Evolutionary conservation across 2,113 vertebrate genomes (phyloP).

Genomic region (Loxodonta africana): DNA sequence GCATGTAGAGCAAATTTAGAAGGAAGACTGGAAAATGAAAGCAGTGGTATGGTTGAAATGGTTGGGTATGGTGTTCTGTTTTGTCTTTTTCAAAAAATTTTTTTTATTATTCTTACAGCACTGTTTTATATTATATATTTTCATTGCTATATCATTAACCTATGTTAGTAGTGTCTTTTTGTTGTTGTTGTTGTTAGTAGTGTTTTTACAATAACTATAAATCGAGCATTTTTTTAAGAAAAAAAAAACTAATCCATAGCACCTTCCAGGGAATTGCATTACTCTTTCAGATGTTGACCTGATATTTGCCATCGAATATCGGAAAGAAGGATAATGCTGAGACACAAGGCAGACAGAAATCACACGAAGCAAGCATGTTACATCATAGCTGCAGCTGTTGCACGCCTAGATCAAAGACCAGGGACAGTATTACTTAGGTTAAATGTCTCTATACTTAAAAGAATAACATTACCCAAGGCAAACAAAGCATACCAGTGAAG

Average conservation of each 20-base stretch:
- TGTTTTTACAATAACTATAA: constrained; percentile 4
- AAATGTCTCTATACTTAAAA: constrained; percentile 37
- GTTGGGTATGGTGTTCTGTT: not conserved
- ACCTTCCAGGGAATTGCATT: not conserved
- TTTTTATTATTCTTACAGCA: not conserved
- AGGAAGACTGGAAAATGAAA: not conserved
- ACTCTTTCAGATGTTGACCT: not conserved
- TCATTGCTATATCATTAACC: not conserved
- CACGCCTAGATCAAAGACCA: not conserved
- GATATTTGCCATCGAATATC: not conserved
- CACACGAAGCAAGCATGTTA: not conserved
- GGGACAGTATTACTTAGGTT: not conserved
- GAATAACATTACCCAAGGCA: not conserved
- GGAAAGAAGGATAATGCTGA: not conserved
- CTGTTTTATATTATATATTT: not conserved
- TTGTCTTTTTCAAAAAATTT: not conserved
- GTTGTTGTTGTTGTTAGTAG: not conserved
- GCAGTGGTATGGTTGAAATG: not conserved
- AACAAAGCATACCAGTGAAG: not conserved
- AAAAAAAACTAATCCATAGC: not conserved
- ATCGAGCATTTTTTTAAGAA: not conserved
- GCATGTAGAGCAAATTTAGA: not conserved
- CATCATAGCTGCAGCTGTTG: not conserved
- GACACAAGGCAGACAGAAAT: not conserved
- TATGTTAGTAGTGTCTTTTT: not conserved